Evolutionary conservation across 2,888 invertebrate genomes (phyloP), one percentile per base, ranked within the genome.

Genomic region (Brachypterus glaber): DNA sequence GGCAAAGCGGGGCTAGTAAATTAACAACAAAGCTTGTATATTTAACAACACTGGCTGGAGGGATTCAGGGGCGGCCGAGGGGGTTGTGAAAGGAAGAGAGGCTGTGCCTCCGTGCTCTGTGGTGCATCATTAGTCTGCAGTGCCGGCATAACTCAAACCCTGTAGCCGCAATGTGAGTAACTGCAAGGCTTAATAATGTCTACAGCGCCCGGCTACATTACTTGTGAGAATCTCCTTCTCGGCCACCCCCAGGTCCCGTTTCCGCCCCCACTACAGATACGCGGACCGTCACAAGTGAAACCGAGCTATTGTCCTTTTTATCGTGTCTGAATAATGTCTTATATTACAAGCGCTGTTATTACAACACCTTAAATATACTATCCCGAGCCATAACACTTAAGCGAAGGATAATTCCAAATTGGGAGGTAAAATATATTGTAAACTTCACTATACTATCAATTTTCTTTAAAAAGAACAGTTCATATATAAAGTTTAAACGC

Each of bases 171-270:
- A 52, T 53, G 57, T 63, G 62, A 61, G 58, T 62, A 61, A 63
- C 59, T 58, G 58, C 58, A 52, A 51, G 51, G 58, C 59, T 62
- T 62, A 62, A 63, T 62, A 62, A 62, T 57, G 60, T 57, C 57
- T 55, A 53, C 52, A 55, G 44, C 50, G 52, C 45, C 39, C 12
- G 39, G 49, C 45, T 47, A 51, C 46, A 49, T 50, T 51, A 51
- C 46, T 51, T 44, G 43, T 44, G 39, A 42, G 43, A 39, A 37
- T 39, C 34, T 32, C 32, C 44, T 39, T 33, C 43, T 36, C 26
- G 30, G 33, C 43, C 37, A 32, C 40, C 41, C 43, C 42, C 45
- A 37, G 45, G 37, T 33, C 43, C 45, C 38, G 37, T 38, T 34
- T 31, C 39, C 38, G 37, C 44, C 39, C 39, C 41, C 44, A 43